Percentiles rank a stretch among this genome's conserved stretches.
Conservation (phyloP, 2,888 invertebrate species). For the Acrobasis consociella region DNA sequence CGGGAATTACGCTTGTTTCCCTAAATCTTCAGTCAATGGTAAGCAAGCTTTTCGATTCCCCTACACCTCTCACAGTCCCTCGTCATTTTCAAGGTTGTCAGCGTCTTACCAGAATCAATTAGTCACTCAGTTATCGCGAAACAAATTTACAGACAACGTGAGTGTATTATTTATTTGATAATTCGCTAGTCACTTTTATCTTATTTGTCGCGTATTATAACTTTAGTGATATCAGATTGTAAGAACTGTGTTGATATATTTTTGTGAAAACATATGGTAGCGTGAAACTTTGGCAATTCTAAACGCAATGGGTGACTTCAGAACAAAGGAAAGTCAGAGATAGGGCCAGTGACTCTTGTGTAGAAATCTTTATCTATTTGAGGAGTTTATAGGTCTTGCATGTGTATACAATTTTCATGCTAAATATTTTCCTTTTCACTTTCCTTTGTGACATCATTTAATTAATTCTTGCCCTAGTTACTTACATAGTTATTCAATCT, state of each 20-base stretch:
- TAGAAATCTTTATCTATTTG: neutral
- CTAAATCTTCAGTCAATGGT: slow-evolving; percentile 85
- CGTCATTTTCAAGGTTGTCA: slow-evolving; percentile 43
- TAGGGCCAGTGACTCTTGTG: neutral
- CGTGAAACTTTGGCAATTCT: neutral
- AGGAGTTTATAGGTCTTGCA: neutral
- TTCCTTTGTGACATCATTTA: slow-evolving; percentile 21
- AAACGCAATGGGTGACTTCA: neutral
- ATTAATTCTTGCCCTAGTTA: slow-evolving; percentile 1
- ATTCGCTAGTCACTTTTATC: slow-evolving; percentile 1
- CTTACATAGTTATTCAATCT: slow-evolving; percentile 8
- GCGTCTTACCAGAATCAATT: slow-evolving; percentile 39
- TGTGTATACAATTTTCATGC: neutral
- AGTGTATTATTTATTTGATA: slow-evolving; percentile 19
- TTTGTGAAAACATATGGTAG: slow-evolving; percentile 15
- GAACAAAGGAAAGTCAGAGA: slow-evolving; percentile 2
- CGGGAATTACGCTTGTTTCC: slow-evolving; percentile 89
- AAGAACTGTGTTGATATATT: neutral
- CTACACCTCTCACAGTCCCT: slow-evolving; percentile 35
- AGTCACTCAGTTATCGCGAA: slow-evolving; percentile 29
- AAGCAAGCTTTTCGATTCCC: slow-evolving; percentile 44
- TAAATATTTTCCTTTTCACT: slow-evolving; percentile 1
- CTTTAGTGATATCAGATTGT: neutral
- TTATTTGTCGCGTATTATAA: neutral
- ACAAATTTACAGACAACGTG: slow-evolving; percentile 17